Evolutionary conservation across 2,113 vertebrate genomes (phyloP).

Genomic region (Tenebrosternarchus preto): DNA sequence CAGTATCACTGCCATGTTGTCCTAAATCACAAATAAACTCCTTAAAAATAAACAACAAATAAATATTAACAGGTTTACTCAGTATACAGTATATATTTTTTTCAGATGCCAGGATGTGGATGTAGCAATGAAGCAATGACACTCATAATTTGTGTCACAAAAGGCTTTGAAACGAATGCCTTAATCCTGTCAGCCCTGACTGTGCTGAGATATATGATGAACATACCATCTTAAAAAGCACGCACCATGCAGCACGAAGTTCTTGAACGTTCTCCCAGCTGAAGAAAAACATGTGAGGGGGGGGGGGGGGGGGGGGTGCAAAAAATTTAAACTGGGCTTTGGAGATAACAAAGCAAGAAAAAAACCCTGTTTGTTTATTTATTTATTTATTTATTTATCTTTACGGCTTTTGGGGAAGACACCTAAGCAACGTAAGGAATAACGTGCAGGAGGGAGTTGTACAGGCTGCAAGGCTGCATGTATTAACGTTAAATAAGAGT

Average conservation of each 20-base stretch:
- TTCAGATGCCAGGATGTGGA: neutral
- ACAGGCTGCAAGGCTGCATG: conserved; percentile 5
- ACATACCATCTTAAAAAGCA: conserved; percentile 21
- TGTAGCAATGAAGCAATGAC: neutral
- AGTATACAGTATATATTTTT: neutral
- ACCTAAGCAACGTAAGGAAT: neutral
- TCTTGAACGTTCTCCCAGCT: conserved; percentile 21
- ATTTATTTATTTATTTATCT: neutral
- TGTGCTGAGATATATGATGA: neutral
- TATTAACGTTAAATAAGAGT: conserved; percentile 13
- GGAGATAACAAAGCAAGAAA: conserved; percentile 12
- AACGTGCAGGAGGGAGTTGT: neutral
- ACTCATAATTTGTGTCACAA: neutral
- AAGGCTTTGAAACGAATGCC: conserved; percentile 8
- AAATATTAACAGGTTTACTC: neutral
- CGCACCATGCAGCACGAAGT: conserved; percentile 26
- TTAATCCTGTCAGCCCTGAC: conserved; percentile 35
- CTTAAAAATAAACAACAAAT: neutral
- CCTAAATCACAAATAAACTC: neutral
- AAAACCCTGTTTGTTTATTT: neutral
- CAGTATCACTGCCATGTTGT: neutral
- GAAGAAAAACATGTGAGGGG: neutral
- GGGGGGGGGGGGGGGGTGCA: too few relatives aligned
- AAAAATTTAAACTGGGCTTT: conserved; percentile 23
- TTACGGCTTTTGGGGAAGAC: neutral